A percentile compares a stretch with the other conserved stretches of the same genome.
phyloP scores from a whole-genome alignment of 1,140 invertebrate species.

The Macrotrachela quadricornifera region DNA sequence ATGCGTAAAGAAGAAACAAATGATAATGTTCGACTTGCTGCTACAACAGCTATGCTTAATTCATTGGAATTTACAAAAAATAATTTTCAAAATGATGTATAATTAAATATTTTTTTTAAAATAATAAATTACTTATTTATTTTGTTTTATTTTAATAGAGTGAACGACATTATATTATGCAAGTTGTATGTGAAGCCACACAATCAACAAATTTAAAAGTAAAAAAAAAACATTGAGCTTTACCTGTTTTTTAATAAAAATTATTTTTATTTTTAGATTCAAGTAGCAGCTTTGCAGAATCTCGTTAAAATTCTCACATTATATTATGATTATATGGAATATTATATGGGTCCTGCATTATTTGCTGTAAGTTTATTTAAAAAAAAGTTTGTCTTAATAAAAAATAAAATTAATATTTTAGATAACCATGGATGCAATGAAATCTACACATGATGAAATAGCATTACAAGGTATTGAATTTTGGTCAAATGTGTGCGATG shows the following conservation, averaged over 20 bases:
- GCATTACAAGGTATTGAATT: constrained; percentile 97
- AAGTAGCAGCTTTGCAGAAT: constrained; percentile 86
- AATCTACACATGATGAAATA: constrained; percentile 79
- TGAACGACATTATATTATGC: constrained; percentile 97
- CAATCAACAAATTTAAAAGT: constrained; percentile 49
- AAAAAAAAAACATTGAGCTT: too few relatives aligned
- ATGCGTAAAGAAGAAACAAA: constrained; percentile 60
- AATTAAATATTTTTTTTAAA: too few relatives aligned
- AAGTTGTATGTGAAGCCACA: constrained; percentile 71
- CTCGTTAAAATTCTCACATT: constrained; percentile 94
- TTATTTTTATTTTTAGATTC: constrained; percentile 13
- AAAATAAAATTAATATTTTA: too few relatives aligned
- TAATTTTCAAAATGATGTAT: constrained; percentile 83
- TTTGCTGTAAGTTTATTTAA: constrained; percentile 43
- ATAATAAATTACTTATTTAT: too few relatives aligned
- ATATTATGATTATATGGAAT: constrained; percentile 97
- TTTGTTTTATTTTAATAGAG: too few relatives aligned
- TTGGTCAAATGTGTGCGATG: constrained; percentile 98
- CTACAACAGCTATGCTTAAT: constrained; percentile 83
- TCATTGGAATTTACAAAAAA: constrained; percentile 93
- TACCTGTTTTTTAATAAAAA: too few relatives aligned
- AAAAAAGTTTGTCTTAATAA: too few relatives aligned
- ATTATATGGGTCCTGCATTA: constrained; percentile 90
- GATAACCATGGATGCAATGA: constrained; percentile 95
- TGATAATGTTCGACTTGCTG: constrained; percentile 47